Conservation (phyloP, 2,888 invertebrate species). For the Hydriomena furcata region DNA sequence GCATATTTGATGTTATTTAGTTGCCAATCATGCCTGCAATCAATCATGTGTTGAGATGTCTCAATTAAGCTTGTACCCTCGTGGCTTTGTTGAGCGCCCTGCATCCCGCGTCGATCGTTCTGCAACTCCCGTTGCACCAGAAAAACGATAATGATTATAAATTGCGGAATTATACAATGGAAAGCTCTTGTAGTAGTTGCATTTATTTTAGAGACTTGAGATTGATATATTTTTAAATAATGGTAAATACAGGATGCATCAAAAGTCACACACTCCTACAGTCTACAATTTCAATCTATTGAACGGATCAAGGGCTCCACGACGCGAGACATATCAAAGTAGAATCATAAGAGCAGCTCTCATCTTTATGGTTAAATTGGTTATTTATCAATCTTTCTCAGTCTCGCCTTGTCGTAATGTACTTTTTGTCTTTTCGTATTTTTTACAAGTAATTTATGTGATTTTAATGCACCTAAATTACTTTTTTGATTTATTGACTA, state of each 20-base stretch:
- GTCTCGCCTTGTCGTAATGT: slow-evolving; percentile 57
- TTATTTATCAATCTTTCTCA: slow-evolving; percentile 55
- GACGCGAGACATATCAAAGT: slow-evolving; percentile 1
- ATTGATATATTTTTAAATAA: slow-evolving; percentile 36
- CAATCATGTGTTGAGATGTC: slow-evolving; percentile 77
- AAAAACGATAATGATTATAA: slow-evolving; percentile 77
- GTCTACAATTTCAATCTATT: slow-evolving; percentile 12
- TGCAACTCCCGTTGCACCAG: slow-evolving; percentile 52
- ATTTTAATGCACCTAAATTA: slow-evolving; percentile 60
- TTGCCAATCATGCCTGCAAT: slow-evolving; percentile 72
- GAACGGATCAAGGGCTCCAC: neutral
- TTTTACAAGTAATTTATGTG: slow-evolving; percentile 61
- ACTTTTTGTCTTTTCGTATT: slow-evolving; percentile 63
- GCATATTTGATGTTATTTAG: slow-evolving; percentile 61
- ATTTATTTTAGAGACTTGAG: slow-evolving; percentile 48
- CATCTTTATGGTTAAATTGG: slow-evolving; percentile 34
- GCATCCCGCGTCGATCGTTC: slow-evolving; percentile 36
- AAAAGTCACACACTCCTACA: slow-evolving; percentile 8
- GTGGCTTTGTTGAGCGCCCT: slow-evolving; percentile 32
- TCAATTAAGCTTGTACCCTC: slow-evolving; percentile 74
- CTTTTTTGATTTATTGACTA: slow-evolving; percentile 51
- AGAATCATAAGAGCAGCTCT: slow-evolving; percentile 9
- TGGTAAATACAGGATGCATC: slow-evolving; percentile 29
- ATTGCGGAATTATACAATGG: slow-evolving; percentile 72
- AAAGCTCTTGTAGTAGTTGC: slow-evolving; percentile 55